Evolutionary conservation across 2,888 invertebrate genomes (phyloP), one percentile per base, ranked within the genome.

Genomic region (Tetropium fuscum): DNA sequence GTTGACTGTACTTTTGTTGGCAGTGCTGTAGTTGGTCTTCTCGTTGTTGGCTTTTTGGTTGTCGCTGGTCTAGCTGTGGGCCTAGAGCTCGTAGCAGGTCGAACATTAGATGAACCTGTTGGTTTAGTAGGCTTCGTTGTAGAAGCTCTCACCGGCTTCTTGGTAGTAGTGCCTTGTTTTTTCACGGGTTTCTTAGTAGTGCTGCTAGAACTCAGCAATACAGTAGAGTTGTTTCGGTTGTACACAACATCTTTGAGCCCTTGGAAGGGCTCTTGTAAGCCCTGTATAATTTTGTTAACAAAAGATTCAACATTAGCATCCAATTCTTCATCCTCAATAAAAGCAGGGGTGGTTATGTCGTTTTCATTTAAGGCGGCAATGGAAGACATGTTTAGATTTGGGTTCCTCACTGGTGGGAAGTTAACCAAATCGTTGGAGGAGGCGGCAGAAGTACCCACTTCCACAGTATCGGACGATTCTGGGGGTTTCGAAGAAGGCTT

Each of bases 391-490:
- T 93, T 93, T 0, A 93, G 81, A 82, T 93, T 90, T 0, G 94
- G 94, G 78, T 94, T 93, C 41, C 94, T 85, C 0, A 93, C 94
- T 0, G 94, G 94, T 10, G 94, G 94, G 82, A 94, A 94, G 71
- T 93, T 93, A 25, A 89, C 88, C 62, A 93, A 90, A 71, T 91
- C 89, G 8, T 77, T 75, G 4, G 78, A 71, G 0, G 91, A 89
- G 63, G 88, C 88, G 4, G 87, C 83, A 69, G 90, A 89, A 32
- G 80, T 34, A 4, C 34, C 76, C 5, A 76, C 68, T 10, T 74
- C 73, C 0, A 67, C 55, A 8, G 71, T 69, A 34, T 75, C 72
- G 40, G 67, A 74, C 16, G 73, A 74, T 10, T 51, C 74, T 43
- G 67, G 68, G 7, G 45, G 73, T 67, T 69, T 44, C n/a, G 67